A percentile compares a stretch with the other conserved stretches of the same genome.
Evolutionary conservation across 2,113 vertebrate genomes (phyloP).

Genomic region (Oryzias celebensis): DNA sequence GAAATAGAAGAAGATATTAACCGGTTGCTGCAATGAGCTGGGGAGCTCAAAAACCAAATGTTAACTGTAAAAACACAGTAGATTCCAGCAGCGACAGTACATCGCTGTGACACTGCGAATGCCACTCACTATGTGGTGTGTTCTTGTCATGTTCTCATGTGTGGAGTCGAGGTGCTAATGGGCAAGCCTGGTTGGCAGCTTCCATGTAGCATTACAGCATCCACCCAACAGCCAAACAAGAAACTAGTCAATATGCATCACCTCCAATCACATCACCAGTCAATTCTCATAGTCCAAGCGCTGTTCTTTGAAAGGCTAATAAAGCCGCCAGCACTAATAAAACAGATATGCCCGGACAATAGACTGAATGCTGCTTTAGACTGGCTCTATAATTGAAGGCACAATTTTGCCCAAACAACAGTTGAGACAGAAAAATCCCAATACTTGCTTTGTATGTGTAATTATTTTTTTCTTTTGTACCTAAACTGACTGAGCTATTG

Average conservation of each 20-base stretch:
- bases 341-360: conserved; percentile 31
- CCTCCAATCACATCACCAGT: conserved; percentile 42
- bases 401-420: conserved; percentile 25
- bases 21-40: conserved; percentile 19
- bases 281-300: conserved; percentile 33
- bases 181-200: conserved; percentile 6
- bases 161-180: conserved; percentile 37
- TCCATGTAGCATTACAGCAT: conserved; percentile 28
- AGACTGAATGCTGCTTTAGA: conserved; percentile 39
- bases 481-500: conserved; percentile 17
- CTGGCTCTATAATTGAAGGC: conserved; percentile 31
- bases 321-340: conserved; percentile 58
- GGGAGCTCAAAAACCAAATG: conserved; percentile 11
- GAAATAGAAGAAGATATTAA: conserved; percentile 23
- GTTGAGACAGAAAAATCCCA: conserved; percentile 18
- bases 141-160: conserved; percentile 41
- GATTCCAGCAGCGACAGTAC: not conserved
- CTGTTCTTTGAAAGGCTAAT: conserved; percentile 48
- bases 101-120: conserved; percentile 11
- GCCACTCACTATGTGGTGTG: conserved; percentile 15
- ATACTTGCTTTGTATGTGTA: conserved; percentile 34
- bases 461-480: conserved; percentile 37
- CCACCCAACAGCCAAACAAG: conserved; percentile 24
- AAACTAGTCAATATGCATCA: conserved; percentile 57
- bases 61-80: not conserved